Percentiles rank a stretch among this genome's conserved stretches.
Conservation (phyloP, 2,113 vertebrate species). For the Caretta caretta region DNA sequence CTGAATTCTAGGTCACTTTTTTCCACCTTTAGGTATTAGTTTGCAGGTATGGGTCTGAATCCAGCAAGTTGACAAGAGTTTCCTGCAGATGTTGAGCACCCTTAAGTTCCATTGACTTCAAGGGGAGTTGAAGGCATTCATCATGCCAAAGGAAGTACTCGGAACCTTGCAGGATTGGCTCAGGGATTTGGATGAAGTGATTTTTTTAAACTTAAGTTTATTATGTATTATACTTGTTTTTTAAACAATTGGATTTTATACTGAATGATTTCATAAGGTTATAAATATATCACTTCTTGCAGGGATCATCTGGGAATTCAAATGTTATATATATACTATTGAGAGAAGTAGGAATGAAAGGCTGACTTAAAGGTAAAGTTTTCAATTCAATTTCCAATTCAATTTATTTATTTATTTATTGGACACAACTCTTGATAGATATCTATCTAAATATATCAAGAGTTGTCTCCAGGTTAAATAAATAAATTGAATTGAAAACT, state of each 20-base stretch:
- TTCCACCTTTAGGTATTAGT: not conserved
- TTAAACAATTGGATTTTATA: constrained; percentile 8
- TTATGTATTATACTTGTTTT: not conserved
- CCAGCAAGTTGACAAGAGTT: not conserved
- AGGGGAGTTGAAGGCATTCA: not conserved
- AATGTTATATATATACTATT: not conserved
- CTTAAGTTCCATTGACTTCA: not conserved
- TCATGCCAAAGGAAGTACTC: not conserved
- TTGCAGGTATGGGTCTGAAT: not conserved
- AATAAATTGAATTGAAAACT: constrained; percentile 18
- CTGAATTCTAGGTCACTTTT: rapidly evolving
- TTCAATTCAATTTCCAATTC: too few species aligned
- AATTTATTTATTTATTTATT: too few species aligned
- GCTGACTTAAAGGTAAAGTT: too few species aligned
- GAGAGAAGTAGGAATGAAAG: too few species aligned
- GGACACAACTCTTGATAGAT: too few species aligned
- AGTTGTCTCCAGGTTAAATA: constrained; percentile 23
- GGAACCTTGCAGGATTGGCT: not conserved
- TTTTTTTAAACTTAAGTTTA: not conserved
- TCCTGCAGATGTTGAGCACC: not conserved
- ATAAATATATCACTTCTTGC: not conserved
- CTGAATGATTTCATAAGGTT: not conserved
- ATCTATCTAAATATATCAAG: not conserved
- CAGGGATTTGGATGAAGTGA: not conserved
- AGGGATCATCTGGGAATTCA: not conserved